Percentiles rank a stretch among this genome's conserved stretches.
Conservation (phyloP, 2,888 invertebrate species). For the Apamea sordens region DNA sequence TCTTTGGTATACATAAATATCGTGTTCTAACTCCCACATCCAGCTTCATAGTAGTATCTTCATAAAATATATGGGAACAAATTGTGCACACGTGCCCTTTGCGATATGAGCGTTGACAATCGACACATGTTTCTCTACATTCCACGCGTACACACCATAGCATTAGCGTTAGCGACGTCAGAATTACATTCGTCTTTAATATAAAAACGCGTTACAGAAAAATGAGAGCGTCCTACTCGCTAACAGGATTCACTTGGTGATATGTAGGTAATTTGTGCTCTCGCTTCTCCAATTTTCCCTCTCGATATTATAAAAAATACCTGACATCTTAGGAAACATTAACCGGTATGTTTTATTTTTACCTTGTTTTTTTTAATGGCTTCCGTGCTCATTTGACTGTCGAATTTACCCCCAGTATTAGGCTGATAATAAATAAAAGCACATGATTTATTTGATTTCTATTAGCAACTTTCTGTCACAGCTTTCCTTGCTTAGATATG, state of each 20-base stretch:
- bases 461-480: background rate
- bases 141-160: slow-evolving; percentile 37
- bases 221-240: slow-evolving; percentile 47
- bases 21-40: slow-evolving; percentile 1
- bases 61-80: slow-evolving; percentile 48
- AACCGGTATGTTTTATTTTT: slow-evolving; percentile 20
- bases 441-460: background rate
- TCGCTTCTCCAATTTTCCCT: slow-evolving; percentile 51
- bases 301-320: slow-evolving; percentile 39
- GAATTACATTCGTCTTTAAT: slow-evolving; percentile 51
- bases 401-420: background rate
- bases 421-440: background rate
- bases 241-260: slow-evolving; percentile 62
- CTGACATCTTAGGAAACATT: slow-evolving; percentile 26
- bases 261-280: slow-evolving; percentile 54
- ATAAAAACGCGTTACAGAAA: slow-evolving; percentile 55
- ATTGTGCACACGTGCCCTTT: slow-evolving; percentile 51
- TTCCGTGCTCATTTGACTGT: background rate
- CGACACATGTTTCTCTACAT: slow-evolving; percentile 51
- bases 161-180: slow-evolving; percentile 56
- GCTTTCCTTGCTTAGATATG: background rate
- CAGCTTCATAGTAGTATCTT: slow-evolving; percentile 42
- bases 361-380: slow-evolving; percentile 1
- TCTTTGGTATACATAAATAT: background rate
- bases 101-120: slow-evolving; percentile 45